Conservation (phyloP, 2,888 invertebrate species). For the Drosophila anceps region DNA sequence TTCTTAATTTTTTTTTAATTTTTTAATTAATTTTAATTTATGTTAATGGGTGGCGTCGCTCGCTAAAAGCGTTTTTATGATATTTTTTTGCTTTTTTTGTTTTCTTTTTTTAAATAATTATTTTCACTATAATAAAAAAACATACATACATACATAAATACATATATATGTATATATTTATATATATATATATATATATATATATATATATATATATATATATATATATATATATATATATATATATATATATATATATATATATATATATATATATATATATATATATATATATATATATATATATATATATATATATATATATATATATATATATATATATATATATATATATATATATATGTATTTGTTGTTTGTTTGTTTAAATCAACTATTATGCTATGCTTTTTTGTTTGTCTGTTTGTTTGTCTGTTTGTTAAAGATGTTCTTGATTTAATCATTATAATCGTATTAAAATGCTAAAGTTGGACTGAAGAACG, state of each 20-base stretch:
- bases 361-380: conserved; percentile 8
- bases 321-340: conserved; percentile 1
- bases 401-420: conserved; percentile 5
- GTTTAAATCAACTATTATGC: conserved; percentile 23
- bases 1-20: conserved; percentile 16
- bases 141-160: neutral
- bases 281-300: too few species aligned
- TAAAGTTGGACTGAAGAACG: conserved; percentile 60
- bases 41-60: conserved; percentile 80
- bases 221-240: conserved; percentile 3
- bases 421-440: neutral
- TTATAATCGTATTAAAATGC: conserved; percentile 49
- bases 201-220: conserved; percentile 9
- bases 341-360: conserved; percentile 4
- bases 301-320: conserved; percentile 3
- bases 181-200: conserved; percentile 1
- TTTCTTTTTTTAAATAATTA: conserved; percentile 4
- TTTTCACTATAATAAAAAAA: conserved; percentile 13
- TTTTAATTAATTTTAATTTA: conserved; percentile 43
- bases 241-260: conserved; percentile 10
- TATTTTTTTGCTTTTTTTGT: conserved; percentile 2
- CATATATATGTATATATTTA: conserved; percentile 5
- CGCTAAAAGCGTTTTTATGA: conserved; percentile 70
- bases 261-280: conserved; percentile 4
- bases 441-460: conserved; percentile 12